Conservation (phyloP, 53 echinoderm and acorn worm species). For the Patiria pectinifera region DNA sequence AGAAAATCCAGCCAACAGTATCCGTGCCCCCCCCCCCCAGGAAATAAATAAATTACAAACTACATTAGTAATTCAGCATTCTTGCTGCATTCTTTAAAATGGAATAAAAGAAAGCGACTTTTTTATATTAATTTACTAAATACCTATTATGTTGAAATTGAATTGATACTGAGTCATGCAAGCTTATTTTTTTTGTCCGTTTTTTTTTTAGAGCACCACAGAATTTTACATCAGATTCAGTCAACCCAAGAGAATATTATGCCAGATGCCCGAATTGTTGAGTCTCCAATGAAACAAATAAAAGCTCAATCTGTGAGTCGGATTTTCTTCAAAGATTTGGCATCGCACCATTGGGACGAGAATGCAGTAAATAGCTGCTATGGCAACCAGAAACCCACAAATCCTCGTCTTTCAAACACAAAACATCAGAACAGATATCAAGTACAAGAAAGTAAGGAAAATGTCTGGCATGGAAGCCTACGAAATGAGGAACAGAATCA, state of each 20-base stretch:
- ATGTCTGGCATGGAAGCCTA: background rate
- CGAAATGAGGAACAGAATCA: background rate
- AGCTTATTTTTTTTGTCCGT: background rate
- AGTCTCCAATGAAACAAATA: background rate
- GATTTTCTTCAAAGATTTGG: background rate
- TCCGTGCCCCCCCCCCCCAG: too few relatives aligned
- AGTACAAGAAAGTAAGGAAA: background rate
- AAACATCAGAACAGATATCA: background rate
- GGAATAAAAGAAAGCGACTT: too few relatives aligned
- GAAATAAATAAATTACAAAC: too few relatives aligned
- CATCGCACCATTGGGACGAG: background rate
- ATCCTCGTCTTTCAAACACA: background rate
- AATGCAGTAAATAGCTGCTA: background rate
- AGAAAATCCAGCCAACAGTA: too few relatives aligned
- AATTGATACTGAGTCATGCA: background rate
- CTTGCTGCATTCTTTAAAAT: too few relatives aligned
- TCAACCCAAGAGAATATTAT: background rate
- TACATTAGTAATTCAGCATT: too few relatives aligned
- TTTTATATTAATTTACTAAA: too few relatives aligned
- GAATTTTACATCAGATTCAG: background rate
- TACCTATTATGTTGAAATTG: background rate
- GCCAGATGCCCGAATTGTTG: background rate
- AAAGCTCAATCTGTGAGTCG: background rate
- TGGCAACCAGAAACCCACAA: background rate
- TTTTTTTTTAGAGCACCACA: background rate